phyloP scores from a whole-genome alignment of 2,113 vertebrate species.

The Potamarius usumacintae region DNA sequence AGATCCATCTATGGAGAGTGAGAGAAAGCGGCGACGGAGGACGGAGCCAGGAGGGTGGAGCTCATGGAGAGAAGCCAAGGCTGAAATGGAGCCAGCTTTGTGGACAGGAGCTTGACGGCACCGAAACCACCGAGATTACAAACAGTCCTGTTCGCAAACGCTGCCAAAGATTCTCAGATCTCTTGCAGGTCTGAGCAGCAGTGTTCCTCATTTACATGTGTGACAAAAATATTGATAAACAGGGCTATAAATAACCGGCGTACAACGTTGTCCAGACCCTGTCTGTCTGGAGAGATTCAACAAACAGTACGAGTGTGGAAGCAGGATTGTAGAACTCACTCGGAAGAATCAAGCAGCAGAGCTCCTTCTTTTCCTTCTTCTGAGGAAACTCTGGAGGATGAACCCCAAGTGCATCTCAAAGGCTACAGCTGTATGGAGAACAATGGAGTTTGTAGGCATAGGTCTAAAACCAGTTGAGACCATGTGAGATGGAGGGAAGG shows the following conservation, averaged over 20 bases:
- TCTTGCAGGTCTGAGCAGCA: background rate
- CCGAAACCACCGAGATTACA: background rate
- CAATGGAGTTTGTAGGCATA: no score
- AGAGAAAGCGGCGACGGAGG: background rate
- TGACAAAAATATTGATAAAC: background rate
- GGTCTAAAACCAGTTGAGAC: background rate
- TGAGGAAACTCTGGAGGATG: background rate
- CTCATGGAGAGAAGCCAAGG: background rate
- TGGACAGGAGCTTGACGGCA: background rate
- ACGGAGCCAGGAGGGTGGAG: background rate
- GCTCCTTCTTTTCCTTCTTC: background rate
- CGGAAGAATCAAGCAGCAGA: background rate
- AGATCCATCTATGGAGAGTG: background rate
- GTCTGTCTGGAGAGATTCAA: background rate
- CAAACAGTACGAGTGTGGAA: background rate
- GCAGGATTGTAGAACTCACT: background rate
- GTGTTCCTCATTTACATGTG: background rate
- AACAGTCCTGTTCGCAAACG: background rate
- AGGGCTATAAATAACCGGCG: background rate
- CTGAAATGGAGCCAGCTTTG: background rate
- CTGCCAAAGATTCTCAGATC: background rate
- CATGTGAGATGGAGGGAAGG: background rate
- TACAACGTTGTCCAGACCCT: background rate
- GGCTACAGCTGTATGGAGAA: no score
- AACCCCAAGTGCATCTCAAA: no score